Base-by-base conservation (phyloP, 2,113 vertebrate genomes). In the Circaetus gallicus region DNA sequence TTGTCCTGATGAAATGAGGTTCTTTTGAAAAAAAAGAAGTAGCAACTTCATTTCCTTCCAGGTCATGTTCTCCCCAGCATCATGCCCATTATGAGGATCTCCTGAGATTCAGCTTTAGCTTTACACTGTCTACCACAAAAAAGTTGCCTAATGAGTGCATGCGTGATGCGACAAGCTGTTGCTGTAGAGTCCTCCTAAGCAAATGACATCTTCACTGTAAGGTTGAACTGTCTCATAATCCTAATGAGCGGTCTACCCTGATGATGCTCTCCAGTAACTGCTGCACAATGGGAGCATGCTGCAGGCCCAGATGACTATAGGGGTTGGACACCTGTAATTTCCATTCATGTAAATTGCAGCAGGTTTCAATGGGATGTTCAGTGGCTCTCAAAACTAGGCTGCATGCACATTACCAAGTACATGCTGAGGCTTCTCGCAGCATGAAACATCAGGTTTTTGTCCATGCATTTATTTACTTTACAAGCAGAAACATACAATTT, bases 151-250 rank as follows among this genome's bases (percentile, higher is more conserved):
- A 59, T 43, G 14, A 38, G 8, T 6, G 16, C 4, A 25, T 24
- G 10, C 0, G 0, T 6, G 9, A 21, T 53, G 13, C 29, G 70
- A n/a, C 0, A 0, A 43, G 29, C 9, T 73, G 32, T 71, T 55
- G 45, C 15, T 26, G 13, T 32, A 18, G n/a, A 50, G 26, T 67
- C 5, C 8, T 55, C 13, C 21, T 20, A 61, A 58, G 26, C 7
- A 67, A 86, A 86, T 12, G 2, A 47, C 11, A 34, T 32, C 42
- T 84, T 71, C 59, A 28, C 5, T 36, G 8, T 47, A 36, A 63
- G 18, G 18, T 72, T 94, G 55, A 83, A 26, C 26, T 81, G 9
- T 11, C 26, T 67, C 32, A 42, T 50, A 62, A 34, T 36, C 32
- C 18, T 52, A 24, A 45, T 9, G 16, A 72, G 9, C 1, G 2